Percentiles rank a stretch among this genome's conserved stretches.
Conservation (phyloP, 2,797 vertebrate species). For the Strix occidentalis region DNA sequence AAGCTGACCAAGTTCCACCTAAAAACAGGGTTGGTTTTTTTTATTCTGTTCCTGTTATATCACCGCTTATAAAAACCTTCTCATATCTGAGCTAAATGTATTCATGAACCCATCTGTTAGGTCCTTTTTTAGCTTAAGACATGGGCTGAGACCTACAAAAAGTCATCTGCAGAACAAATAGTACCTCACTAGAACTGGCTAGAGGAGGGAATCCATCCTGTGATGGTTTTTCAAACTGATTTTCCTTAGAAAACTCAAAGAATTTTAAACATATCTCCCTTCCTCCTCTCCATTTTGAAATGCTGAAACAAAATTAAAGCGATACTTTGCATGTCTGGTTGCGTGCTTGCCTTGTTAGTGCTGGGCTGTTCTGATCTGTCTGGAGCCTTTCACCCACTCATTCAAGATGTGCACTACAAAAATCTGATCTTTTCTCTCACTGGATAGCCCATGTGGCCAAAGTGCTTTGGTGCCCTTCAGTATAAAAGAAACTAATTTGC, state of each 20-base stretch:
- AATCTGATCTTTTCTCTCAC: neutral
- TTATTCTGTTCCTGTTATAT: constrained; percentile 10
- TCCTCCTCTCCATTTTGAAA: neutral
- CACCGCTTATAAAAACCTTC: constrained; percentile 5
- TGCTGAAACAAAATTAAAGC: neutral
- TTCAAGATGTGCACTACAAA: neutral
- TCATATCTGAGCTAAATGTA: constrained; percentile 23
- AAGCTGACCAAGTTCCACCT: neutral
- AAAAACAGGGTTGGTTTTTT: neutral
- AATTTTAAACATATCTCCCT: neutral
- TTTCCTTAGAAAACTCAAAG: neutral
- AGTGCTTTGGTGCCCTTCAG: neutral
- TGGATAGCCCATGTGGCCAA: neutral
- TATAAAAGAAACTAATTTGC: neutral
- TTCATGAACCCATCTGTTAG: constrained; percentile 48
- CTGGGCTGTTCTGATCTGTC: neutral
- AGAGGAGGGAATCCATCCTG: neutral
- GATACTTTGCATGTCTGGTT: rapidly evolving
- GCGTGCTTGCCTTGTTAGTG: neutral
- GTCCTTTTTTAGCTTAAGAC: constrained; percentile 28
- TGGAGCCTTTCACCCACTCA: neutral
- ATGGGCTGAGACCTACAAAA: constrained; percentile 3
- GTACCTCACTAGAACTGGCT: neutral
- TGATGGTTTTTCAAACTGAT: neutral
- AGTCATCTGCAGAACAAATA: neutral